A percentile compares a stretch with the other conserved stretches of the same genome.
phyloP scores from a whole-genome alignment of 2,888 invertebrate genomes.

The Malacosoma neustria region DNA sequence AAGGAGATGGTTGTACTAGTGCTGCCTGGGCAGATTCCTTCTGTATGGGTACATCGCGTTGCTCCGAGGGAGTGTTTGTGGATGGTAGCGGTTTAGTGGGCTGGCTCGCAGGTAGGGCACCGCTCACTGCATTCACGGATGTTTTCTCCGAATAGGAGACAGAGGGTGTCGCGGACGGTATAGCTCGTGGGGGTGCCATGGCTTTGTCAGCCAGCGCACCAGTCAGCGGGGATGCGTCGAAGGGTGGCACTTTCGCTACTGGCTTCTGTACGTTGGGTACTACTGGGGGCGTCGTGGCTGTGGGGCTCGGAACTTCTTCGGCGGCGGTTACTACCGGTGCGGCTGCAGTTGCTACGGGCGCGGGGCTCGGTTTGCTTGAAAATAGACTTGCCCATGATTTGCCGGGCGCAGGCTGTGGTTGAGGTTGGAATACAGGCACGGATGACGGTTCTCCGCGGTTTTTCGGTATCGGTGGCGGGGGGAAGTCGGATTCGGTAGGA shows the following conservation, averaged over 20 bases:
- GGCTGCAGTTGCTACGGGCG: constrained; percentile 17
- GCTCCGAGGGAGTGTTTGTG: constrained; percentile 20
- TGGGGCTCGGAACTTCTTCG: constrained; percentile 50
- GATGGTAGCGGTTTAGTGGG: constrained; percentile 22
- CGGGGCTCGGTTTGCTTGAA: constrained; percentile 43
- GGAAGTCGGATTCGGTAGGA: constrained; percentile 68
- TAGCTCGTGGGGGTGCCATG: constrained; percentile 19
- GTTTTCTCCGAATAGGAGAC: constrained; percentile 53
- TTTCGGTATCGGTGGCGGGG: constrained; percentile 62
- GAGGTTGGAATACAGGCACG: constrained; percentile 39
- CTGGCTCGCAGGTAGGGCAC: constrained; percentile 18
- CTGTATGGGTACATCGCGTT: constrained; percentile 26
- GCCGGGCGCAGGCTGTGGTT: constrained; percentile 56
- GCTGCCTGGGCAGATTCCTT: constrained; percentile 46
- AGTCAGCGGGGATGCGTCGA: constrained; percentile 60
- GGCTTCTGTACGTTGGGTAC: constrained; percentile 63
- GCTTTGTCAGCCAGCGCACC: constrained; percentile 29
- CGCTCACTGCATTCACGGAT: constrained; percentile 44
- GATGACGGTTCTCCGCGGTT: constrained; percentile 51
- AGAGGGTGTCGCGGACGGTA: constrained; percentile 19
- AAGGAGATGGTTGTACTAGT: constrained; percentile 60
- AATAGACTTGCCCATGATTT: constrained; percentile 83
- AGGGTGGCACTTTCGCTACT: constrained; percentile 77
- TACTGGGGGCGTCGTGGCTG: constrained; percentile 29
- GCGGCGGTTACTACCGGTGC: constrained; percentile 24